phyloP scores from a whole-genome alignment of 2,888 invertebrate species.

The Loripinus fragilis region DNA sequence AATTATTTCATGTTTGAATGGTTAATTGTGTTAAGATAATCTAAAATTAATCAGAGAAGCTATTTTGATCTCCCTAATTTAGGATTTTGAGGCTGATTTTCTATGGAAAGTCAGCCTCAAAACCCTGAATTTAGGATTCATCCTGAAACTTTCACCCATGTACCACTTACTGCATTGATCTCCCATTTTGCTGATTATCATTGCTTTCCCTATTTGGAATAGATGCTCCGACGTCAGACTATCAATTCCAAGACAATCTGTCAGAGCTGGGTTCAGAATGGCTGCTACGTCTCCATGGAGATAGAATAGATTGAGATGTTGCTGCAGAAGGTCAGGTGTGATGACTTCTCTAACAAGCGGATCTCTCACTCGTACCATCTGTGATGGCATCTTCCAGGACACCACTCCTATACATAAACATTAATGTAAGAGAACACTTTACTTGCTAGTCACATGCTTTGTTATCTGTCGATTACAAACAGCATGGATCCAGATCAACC shows the following conservation, averaged over 20 bases:
- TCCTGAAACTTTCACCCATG: too few species aligned
- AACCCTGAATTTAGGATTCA: too few species aligned
- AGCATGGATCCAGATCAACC: background rate
- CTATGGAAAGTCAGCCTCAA: too few species aligned
- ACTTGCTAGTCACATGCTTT: too few species aligned
- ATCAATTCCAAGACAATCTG: slow-evolving; percentile 79
- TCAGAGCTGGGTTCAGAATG: slow-evolving; percentile 70
- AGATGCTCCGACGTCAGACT: slow-evolving; percentile 77
- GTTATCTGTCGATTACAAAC: too few species aligned
- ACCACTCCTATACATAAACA: slow-evolving; percentile 56
- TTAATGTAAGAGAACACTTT: too few species aligned
- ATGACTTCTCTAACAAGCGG: slow-evolving; percentile 76
- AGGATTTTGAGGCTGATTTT: too few species aligned
- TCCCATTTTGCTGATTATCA: slow-evolving; percentile 50
- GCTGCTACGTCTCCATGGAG: slow-evolving; percentile 76
- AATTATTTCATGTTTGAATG: too few species aligned
- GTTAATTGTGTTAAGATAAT: too few species aligned
- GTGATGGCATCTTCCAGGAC: slow-evolving; percentile 80
- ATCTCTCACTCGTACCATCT: slow-evolving; percentile 77
- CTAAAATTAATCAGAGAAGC: too few species aligned
- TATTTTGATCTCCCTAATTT: too few species aligned
- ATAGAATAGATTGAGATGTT: slow-evolving; percentile 78
- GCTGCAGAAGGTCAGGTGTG: slow-evolving; percentile 74
- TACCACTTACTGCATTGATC: slow-evolving; percentile 33
- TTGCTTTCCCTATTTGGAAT: slow-evolving; percentile 76